Evolutionary conservation across 2,888 invertebrate genomes (phyloP).

Genomic region (Temnothorax rugatulus): DNA sequence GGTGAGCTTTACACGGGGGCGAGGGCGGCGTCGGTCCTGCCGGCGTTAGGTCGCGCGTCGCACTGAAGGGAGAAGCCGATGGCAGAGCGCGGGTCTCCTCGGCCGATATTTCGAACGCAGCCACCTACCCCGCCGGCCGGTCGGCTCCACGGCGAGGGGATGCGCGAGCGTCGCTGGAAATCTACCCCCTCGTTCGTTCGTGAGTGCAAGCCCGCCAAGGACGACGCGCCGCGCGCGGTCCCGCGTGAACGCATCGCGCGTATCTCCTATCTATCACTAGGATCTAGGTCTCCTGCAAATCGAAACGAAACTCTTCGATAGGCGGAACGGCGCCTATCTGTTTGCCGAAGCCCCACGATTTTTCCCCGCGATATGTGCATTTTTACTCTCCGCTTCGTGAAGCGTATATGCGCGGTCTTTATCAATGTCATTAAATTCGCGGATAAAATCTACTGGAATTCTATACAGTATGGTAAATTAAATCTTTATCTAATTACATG

Average conservation of each 20-base stretch:
- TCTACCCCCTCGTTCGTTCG: constrained; percentile 12
- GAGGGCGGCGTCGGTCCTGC: constrained; percentile 82
- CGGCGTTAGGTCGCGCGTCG: constrained; percentile 82
- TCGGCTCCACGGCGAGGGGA: constrained; percentile 48
- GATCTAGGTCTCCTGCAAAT: constrained; percentile 6
- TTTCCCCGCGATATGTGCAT: neutral
- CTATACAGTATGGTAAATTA: neutral
- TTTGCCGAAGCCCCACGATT: neutral
- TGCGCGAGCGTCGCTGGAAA: constrained; percentile 65
- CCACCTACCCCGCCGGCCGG: constrained; percentile 59
- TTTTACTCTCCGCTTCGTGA: neutral
- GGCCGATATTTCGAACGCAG: constrained; percentile 64
- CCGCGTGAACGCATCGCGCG: constrained; percentile 6
- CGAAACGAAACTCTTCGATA: neutral
- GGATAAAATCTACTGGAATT: neutral
- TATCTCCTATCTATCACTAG: neutral
- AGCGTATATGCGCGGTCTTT: neutral
- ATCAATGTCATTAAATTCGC: neutral
- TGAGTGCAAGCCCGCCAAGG: constrained; percentile 25
- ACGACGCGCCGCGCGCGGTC: neutral
- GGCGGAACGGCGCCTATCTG: neutral
- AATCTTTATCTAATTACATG: neutral
- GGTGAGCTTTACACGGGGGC: constrained; percentile 69
- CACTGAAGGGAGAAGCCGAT: constrained; percentile 78
- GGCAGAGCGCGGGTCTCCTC: constrained; percentile 40